phyloP scores from a whole-genome alignment of 35 echinoderm and acorn worm genomes.

The Acanthaster planci region DNA sequence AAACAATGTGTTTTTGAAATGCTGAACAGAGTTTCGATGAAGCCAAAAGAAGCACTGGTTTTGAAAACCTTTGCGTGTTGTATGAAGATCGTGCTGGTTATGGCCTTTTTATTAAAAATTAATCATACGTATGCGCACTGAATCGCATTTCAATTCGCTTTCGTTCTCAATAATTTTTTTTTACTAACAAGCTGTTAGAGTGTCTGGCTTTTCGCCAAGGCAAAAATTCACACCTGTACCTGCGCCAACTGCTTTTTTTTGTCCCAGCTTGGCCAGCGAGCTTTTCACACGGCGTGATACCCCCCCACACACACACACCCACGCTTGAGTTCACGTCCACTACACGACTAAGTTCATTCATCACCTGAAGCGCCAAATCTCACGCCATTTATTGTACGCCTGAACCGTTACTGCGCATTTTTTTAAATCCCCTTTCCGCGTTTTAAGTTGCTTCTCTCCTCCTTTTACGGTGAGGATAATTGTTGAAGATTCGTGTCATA shows the following conservation, averaged over 20 bases:
- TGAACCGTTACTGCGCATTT: conserved; percentile 8
- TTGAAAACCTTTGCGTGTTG: too few species aligned
- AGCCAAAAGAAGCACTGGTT: too few species aligned
- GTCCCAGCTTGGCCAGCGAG: background rate
- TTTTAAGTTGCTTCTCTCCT: background rate
- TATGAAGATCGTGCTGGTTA: too few species aligned
- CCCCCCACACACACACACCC: background rate
- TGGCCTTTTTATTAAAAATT: too few species aligned
- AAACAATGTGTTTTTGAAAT: too few species aligned
- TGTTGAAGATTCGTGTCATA: too few species aligned
- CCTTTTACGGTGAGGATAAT: background rate
- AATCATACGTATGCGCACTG: too few species aligned
- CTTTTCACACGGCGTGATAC: background rate
- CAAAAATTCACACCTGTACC: background rate
- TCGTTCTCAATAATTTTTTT: too few species aligned
- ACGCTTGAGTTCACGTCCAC: background rate
- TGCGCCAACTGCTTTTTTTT: background rate
- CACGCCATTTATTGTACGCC: conserved; percentile 12
- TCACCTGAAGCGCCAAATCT: background rate
- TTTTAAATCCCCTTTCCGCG: background rate
- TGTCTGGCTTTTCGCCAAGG: background rate
- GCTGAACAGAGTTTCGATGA: too few species aligned
- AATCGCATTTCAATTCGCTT: too few species aligned
- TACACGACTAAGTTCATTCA: conserved; percentile 10
- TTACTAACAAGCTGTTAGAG: background rate